These are phyloP conservation scores for Acanthornis magna DNA, from an alignment of 2,797 vertebrate species.

Conservation along the genomic window DNA sequence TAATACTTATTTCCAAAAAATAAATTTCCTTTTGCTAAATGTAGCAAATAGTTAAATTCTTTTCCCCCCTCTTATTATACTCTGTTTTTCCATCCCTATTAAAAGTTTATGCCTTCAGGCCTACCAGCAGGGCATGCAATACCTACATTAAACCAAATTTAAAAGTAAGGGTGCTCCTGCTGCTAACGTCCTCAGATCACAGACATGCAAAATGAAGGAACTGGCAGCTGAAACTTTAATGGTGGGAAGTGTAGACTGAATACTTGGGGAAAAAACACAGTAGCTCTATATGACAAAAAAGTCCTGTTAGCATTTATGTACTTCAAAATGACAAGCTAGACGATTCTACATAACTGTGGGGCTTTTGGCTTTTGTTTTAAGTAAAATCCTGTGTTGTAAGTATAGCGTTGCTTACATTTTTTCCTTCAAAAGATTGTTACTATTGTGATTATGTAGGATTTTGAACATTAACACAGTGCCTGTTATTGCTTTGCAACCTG, in stretches of 20 bases:
- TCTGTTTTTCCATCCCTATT: constrained; percentile 68
- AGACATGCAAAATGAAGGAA: constrained; percentile 78
- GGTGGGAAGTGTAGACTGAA: constrained; percentile 66
- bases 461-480: neutral
- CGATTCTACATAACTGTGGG: neutral
- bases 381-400: neutral
- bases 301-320: constrained; percentile 58
- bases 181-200: constrained; percentile 79
- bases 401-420: neutral
- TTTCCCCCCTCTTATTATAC: neutral
- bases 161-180: constrained; percentile 81
- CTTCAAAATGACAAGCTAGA: constrained; percentile 58
- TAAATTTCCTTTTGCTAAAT: constrained; percentile 22
- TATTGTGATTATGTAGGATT: neutral
- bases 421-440: constrained; percentile 13
- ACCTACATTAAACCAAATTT: constrained; percentile 81
- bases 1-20: neutral
- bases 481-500: neutral
- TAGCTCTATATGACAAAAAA: constrained; percentile 70
- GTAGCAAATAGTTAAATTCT: constrained; percentile 59
- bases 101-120: constrained; percentile 78
- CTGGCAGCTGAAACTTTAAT: constrained; percentile 80
- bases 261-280: constrained; percentile 58
- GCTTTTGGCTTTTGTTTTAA: constrained; percentile 37
- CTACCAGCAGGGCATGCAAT: constrained; percentile 78